A percentile compares a stretch with the other conserved stretches of the same genome.
Conservation (phyloP, 1,140 invertebrate genomes). For the Antheraea pernyi region DNA sequence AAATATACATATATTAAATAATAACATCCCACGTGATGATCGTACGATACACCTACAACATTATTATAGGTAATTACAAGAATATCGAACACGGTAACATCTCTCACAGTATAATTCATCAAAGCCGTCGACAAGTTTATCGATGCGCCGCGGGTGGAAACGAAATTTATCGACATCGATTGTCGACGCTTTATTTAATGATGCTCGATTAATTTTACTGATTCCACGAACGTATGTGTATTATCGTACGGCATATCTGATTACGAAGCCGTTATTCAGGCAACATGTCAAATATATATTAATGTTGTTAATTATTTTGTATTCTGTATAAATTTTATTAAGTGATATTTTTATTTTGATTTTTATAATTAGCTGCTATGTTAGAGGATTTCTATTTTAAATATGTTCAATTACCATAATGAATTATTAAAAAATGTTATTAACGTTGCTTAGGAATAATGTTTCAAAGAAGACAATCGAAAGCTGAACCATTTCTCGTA, state of each 20-base stretch:
- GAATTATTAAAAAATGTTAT: too few relatives aligned
- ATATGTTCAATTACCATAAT: too few relatives aligned
- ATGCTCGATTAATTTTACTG: slow-evolving; percentile 42
- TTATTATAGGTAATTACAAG: slow-evolving; percentile 17
- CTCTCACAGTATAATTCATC: slow-evolving; percentile 22
- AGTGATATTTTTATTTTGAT: not conserved
- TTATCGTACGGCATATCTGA: not conserved
- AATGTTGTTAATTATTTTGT: not conserved
- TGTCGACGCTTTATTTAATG: slow-evolving; percentile 27
- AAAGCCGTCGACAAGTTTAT: slow-evolving; percentile 31
- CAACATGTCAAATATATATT: too few relatives aligned
- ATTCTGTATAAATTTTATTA: not conserved
- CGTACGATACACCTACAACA: slow-evolving; percentile 10
- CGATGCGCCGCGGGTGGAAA: slow-evolving; percentile 25
- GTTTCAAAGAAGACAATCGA: too few relatives aligned
- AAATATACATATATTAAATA: slow-evolving; percentile 7
- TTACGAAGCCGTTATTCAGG: not conserved
- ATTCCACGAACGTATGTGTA: slow-evolving; percentile 29
- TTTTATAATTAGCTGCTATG: not conserved
- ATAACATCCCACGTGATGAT: slow-evolving; percentile 11
- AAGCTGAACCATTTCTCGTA: too few relatives aligned
- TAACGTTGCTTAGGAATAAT: too few relatives aligned
- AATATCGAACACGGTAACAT: slow-evolving; percentile 24
- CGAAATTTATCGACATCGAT: slow-evolving; percentile 31
- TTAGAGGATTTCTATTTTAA: not conserved